Conservation (phyloP, 30 jellyfish, hydroid and myxozoan genomes). For the Turritopsis rubra region DNA sequence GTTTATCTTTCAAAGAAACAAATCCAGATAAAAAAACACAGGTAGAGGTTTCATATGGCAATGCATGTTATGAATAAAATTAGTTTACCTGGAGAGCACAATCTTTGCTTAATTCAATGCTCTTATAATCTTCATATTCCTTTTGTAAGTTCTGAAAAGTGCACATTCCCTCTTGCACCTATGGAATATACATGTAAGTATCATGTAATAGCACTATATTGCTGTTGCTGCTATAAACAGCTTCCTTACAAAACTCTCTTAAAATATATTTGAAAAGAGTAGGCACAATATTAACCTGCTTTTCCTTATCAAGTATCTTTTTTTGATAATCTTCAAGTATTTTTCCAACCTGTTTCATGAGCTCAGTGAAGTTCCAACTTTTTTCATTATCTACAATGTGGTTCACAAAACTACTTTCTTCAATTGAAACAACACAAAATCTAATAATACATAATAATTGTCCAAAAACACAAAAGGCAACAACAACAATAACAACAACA, state of each 20-base stretch:
- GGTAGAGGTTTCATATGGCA: too few relatives aligned
- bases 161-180: neutral
- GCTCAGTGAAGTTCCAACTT: neutral
- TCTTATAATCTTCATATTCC: neutral
- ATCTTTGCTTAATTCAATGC: neutral
- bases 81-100: neutral
- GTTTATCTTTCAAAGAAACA: too few relatives aligned
- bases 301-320: neutral
- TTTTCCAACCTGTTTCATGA: neutral
- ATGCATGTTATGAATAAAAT: too few relatives aligned
- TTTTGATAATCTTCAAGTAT: neutral
- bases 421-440: too few relatives aligned
- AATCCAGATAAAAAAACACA: too few relatives aligned
- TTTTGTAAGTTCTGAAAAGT: neutral
- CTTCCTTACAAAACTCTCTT: too few relatives aligned
- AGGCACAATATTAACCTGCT: neutral
- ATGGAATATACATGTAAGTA: neutral
- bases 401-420: neutral
- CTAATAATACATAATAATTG: neutral
- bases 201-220: too few relatives aligned
- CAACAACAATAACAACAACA: neutral
- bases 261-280: neutral
- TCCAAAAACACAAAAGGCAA: neutral
- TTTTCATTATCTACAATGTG: neutral
- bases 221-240: too few relatives aligned